Percentiles rank a stretch among this genome's conserved stretches.
These are phyloP conservation scores for Papilio gigon DNA, from an alignment of 2,888 invertebrate genomes.

Conservation along the genomic window DNA sequence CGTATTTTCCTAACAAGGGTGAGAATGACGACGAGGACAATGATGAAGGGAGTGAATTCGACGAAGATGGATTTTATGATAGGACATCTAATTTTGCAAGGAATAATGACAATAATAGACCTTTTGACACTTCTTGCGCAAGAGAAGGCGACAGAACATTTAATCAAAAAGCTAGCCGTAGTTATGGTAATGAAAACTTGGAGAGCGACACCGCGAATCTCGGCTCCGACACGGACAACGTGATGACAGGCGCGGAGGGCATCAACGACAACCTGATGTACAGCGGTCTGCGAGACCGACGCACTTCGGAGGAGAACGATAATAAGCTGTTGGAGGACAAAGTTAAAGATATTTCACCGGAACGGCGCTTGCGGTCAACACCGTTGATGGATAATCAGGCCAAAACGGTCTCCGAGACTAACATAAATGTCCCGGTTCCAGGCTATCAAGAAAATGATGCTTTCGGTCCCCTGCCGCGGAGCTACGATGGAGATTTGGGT, in stretches of 20 bases:
- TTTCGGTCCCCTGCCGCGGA: constrained; percentile 63
- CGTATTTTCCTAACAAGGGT: constrained; percentile 65
- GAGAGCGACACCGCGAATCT: constrained; percentile 57
- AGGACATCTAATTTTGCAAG: constrained; percentile 53
- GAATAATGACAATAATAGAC: constrained; percentile 33
- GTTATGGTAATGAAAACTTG: constrained; percentile 48
- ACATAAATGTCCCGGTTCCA: constrained; percentile 53
- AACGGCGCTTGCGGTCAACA: constrained; percentile 48
- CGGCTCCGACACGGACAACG: constrained; percentile 71
- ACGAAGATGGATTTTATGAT: constrained; percentile 77
- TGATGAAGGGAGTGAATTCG: constrained; percentile 78
- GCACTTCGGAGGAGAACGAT: constrained; percentile 48
- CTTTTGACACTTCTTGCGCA: constrained; percentile 9
- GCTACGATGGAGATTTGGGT: constrained; percentile 63
- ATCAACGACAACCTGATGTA: constrained; percentile 74
- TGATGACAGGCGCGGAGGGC: constrained; percentile 69
- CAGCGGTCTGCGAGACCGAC: constrained; percentile 59
- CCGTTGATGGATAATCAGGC: constrained; percentile 50
- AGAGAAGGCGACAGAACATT: constrained; percentile 37
- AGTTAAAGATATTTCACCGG: constrained; percentile 43
- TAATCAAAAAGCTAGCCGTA: constrained; percentile 46
- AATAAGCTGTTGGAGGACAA: constrained; percentile 40
- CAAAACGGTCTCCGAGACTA: constrained; percentile 52
- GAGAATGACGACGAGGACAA: constrained; percentile 75
- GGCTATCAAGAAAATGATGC: constrained; percentile 67